A percentile compares a stretch with the other conserved stretches of the same genome.
phyloP scores from a whole-genome alignment of 2,113 vertebrate genomes.

The Carettochelys insculpta region DNA sequence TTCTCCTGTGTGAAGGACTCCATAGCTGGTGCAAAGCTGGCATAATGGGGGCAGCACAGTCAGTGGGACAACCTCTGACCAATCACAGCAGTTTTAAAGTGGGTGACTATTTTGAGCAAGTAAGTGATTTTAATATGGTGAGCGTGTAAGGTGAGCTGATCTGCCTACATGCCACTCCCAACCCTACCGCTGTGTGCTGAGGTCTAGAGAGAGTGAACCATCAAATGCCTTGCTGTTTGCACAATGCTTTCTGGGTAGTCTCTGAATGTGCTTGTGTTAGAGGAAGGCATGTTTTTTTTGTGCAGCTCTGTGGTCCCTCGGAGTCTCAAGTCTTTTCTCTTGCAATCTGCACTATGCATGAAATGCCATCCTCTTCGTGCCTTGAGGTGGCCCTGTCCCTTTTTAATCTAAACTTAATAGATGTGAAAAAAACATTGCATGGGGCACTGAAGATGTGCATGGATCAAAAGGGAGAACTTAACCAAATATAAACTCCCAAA shows the following conservation, averaged over 20 bases:
- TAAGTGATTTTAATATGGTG: not conserved
- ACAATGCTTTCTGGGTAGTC: not conserved
- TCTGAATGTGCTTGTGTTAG: too few species aligned
- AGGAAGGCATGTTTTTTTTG: not conserved
- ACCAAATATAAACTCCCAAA: not conserved
- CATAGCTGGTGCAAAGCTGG: not conserved
- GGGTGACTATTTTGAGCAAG: not conserved
- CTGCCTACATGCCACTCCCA: not conserved
- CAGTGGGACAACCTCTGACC: not conserved
- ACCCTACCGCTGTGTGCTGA: not conserved
- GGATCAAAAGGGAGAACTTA: not conserved
- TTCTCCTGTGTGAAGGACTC: not conserved
- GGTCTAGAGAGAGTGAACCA: not conserved
- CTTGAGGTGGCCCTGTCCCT: not conserved
- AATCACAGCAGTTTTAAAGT: not conserved
- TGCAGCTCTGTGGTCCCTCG: not conserved
- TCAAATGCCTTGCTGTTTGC: not conserved
- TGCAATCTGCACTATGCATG: not conserved
- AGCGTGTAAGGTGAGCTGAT: not conserved
- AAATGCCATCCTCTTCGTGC: not conserved
- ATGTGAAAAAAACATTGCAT: not conserved
- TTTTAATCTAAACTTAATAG: not conserved
- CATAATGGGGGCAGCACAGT: not conserved
- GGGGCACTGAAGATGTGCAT: not conserved
- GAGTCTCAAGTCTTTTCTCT: constrained; percentile 23